phyloP scores from a whole-genome alignment of 2,113 vertebrate species.

The Solenodon paradoxus region DNA sequence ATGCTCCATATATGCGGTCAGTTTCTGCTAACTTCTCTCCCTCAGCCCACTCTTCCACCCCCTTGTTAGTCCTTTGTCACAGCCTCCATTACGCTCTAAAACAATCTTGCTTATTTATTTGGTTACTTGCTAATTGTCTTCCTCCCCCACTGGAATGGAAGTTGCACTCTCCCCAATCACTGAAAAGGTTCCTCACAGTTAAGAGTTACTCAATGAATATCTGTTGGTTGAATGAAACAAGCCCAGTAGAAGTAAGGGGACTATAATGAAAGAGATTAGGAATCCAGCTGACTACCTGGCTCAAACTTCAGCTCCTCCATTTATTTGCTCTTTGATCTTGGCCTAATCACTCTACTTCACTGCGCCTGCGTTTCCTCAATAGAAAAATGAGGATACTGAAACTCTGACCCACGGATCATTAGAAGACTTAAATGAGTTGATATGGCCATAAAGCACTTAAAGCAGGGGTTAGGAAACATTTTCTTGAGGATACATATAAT shows the following conservation, averaged over 20 bases:
- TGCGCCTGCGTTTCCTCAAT: not conserved
- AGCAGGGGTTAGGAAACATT: not conserved
- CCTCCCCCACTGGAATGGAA: not conserved
- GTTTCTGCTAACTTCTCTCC: not conserved
- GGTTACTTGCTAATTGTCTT: not conserved
- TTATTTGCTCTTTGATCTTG: not conserved
- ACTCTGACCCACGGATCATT: not conserved
- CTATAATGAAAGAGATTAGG: not conserved
- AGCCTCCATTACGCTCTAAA: not conserved
- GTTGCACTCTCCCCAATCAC: not conserved
- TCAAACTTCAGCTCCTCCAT: not conserved
- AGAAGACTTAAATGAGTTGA: not conserved
- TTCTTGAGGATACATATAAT: not conserved
- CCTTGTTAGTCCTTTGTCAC: not conserved
- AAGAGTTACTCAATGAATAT: not conserved
- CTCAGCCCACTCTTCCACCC: fast-evolving
- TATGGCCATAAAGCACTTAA: not conserved
- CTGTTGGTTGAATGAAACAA: not conserved
- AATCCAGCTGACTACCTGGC: not conserved
- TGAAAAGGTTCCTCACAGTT: not conserved
- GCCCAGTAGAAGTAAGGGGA: not conserved
- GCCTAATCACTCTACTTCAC: not conserved
- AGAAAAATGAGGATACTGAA: not conserved
- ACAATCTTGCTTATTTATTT: not conserved
- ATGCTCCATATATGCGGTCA: not conserved